A percentile compares a stretch with the other conserved stretches of the same genome.
Evolutionary conservation across 2,113 vertebrate genomes (phyloP).

Genomic region (Suricata suricatta): DNA sequence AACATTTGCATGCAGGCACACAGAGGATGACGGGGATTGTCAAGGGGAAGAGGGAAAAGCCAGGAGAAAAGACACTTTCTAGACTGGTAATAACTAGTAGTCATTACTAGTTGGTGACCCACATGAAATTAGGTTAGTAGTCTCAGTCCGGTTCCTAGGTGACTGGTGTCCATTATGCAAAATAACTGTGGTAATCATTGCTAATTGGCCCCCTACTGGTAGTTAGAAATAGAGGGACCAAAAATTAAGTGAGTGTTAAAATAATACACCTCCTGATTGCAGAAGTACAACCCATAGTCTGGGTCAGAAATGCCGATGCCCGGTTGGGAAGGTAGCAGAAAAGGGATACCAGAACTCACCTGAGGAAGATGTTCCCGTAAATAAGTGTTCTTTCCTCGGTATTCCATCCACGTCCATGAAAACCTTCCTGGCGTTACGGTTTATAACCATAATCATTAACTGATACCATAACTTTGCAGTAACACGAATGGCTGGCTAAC

Average conservation of each 20-base stretch:
- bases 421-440: background rate
- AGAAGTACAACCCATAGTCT: background rate
- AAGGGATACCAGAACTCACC: background rate
- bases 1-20: too few species aligned
- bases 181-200: constrained; percentile 23
- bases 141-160: constrained; percentile 18
- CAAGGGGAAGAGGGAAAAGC: fast-evolving
- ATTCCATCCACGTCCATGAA: background rate
- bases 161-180: constrained; percentile 61
- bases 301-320: background rate
- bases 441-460: background rate
- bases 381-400: background rate
- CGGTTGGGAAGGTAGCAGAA: background rate
- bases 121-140: constrained; percentile 30
- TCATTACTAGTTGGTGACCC: background rate
- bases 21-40: background rate
- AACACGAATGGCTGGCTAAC: constrained; percentile 12
- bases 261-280: background rate
- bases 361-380: background rate
- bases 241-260: constrained; percentile 60
- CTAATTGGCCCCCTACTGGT: constrained; percentile 36
- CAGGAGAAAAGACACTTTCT: background rate
- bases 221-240: constrained; percentile 48
- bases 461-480: constrained; percentile 3
- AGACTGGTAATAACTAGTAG: background rate